Conservation (phyloP, 2,797 vertebrate genomes). For the Dicrostonyx torquatus region DNA sequence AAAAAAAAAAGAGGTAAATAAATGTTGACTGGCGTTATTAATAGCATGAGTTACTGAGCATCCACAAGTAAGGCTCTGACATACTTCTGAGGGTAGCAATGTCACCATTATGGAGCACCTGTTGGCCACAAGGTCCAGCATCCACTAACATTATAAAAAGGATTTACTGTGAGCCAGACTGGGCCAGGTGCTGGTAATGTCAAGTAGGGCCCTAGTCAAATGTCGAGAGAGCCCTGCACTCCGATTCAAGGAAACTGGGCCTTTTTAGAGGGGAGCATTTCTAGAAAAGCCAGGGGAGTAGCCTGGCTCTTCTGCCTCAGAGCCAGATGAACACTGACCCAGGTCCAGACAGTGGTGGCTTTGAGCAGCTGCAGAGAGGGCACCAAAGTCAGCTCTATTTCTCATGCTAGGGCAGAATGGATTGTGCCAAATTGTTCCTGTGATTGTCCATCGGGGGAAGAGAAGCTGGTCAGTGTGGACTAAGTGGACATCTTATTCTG, state of each 20-base stretch:
- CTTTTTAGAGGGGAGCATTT: not conserved
- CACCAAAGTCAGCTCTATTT: not conserved
- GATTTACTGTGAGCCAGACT: not conserved
- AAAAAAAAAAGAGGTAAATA: not conserved
- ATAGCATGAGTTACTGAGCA: not conserved
- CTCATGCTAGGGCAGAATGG: not conserved
- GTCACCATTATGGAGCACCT: not conserved
- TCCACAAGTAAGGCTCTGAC: not conserved
- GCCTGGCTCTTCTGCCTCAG: not conserved
- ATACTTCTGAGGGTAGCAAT: not conserved
- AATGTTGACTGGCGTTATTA: not conserved
- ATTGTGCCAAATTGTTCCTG: not conserved
- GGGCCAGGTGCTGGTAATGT: not conserved
- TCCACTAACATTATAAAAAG: not conserved
- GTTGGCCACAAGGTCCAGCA: not conserved
- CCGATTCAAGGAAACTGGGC: not conserved
- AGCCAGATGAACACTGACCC: not conserved
- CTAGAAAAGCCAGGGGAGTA: not conserved
- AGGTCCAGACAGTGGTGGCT: not conserved
- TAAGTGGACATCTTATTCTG: constrained; percentile 26
- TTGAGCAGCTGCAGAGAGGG: not conserved
- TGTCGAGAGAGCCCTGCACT: not conserved
- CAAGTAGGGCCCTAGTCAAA: not conserved
- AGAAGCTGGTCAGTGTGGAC: not conserved
- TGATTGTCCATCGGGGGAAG: not conserved